Base-by-base conservation (phyloP, 2,888 invertebrate species). In the Lasioglossum calceatum region DNA sequence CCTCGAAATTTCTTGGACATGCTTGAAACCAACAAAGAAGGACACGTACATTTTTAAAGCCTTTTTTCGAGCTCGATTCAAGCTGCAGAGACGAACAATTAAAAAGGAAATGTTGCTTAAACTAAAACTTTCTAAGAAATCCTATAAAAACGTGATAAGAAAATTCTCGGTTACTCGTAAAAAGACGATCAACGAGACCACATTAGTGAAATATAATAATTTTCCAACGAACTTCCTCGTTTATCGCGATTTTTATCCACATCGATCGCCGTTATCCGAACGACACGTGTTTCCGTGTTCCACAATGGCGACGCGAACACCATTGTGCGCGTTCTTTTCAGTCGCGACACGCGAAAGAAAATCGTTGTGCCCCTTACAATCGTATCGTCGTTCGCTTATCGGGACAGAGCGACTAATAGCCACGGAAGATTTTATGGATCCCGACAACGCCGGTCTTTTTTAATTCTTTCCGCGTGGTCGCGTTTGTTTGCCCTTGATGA, bases 201-300 rank as follows among this genome's bases (percentile, higher is more conserved):
- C 1, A 23, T 70, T 23, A 23, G 23, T 12, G 4, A 42, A 36
- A 23, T 23, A 70, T n/a, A 27, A 54, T 54, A 39, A 71, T 71
- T 23, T 39, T 64, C 32, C 19, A 16, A 61, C 27, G 16, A 74
- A 42, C 58, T 36, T 71, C n/a, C 32, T 44, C 16, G 54, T 67
- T 73, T 77, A 76, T 76, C 76, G 58, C 14, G 44, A 72, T 44
- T 47, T 72, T 32, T 44, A 71, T 79, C 64, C 75, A 7, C 14
- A 79, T 85, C 72, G 86, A 72, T 73, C 54, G 54, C n/a, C 16
- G 36, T 64, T 58, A 73, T 72, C 85, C 8, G n/a, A 14, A 16
- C 79, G 73, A 54, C 47, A 47, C 50, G 47, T 64, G 73, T 73
- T 85, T 85, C 79, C 86, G 85, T 64, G 71, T 79, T 50, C 39